Base-by-base conservation (phyloP, 2,888 invertebrate genomes). In the Omphaloscelis lunosa region DNA sequence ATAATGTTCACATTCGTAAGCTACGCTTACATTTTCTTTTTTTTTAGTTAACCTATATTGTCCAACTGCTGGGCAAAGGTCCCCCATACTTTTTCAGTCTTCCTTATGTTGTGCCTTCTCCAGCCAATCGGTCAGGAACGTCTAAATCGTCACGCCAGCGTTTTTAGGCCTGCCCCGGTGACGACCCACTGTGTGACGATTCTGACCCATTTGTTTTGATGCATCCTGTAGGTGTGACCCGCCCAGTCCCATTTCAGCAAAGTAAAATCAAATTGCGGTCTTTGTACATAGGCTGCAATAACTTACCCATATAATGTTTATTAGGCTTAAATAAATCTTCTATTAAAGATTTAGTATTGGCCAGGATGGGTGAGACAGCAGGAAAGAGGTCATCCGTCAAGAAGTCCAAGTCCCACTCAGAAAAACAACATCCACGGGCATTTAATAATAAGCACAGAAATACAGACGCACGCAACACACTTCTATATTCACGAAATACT, bases 371-470 rank as follows among this genome's bases (percentile, higher is more conserved):
- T 63, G 94, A 94, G 34, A 95, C 82, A 8, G 93, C 82, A 9
- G 93, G 84, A 11, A 95, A 85, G 41, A 95, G 75, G 65, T 95
- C 95, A 17, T 94, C 94, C 12, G 92, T 90, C 62, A 95, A 86
- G 66, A 92, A 93, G 51, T 95, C 95, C 94, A 92, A 92, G 58
- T 95, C 95, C 95, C 93, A 94, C 6, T 92, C 95, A 23, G 90
- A 88, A n/a, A 93, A 91, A 77, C 92, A 92, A 83, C 94, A 94
- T 11, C 91, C 93, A 84, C 89, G 90, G 5, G 89, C 93, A 79
- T 88, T 90, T 73, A 93, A 75, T 59, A 92, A 85, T 34, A 89
- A 86, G 88, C 87, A 89, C 76, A 91, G 84, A 77, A 92, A 82
- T 66, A 92, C 70, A 53, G 89, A 86, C 72, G 91, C 74, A 77